These are phyloP conservation scores for Lateolabrax maculatus DNA, from an alignment of 2,797 vertebrate genomes.

Conservation along the genomic window DNA sequence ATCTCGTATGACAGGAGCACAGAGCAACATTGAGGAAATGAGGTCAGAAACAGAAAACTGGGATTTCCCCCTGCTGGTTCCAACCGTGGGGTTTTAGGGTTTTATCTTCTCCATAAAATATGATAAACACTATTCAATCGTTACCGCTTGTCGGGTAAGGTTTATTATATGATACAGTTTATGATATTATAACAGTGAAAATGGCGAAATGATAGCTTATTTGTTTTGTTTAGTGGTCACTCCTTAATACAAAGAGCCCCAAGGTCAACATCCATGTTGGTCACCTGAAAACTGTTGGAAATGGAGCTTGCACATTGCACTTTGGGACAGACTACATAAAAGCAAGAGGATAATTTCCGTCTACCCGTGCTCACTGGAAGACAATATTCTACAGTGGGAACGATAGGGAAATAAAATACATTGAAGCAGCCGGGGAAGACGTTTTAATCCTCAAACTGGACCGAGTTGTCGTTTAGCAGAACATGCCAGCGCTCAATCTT, in stretches of 20 bases:
- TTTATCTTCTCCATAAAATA: too few species aligned
- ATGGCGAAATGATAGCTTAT: neutral
- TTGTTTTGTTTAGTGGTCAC: neutral
- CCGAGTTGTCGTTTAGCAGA: conserved; percentile 90
- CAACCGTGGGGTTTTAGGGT: neutral
- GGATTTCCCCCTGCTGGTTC: conserved; percentile 17
- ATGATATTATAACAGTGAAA: conserved; percentile 4
- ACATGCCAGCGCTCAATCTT: conserved; percentile 97
- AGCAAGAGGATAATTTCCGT: conserved; percentile 1
- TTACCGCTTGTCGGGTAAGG: neutral
- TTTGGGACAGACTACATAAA: conserved; percentile 28
- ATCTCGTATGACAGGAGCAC: conserved; percentile 43
- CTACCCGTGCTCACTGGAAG: conserved; percentile 9
- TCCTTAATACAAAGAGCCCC: conserved; percentile 5
- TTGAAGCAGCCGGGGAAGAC: neutral
- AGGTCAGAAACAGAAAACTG: conserved; percentile 25
- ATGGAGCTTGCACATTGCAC: conserved; percentile 8
- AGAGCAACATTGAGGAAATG: conserved; percentile 4
- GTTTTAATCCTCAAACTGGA: conserved; percentile 89
- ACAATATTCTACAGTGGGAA: conserved; percentile 40
- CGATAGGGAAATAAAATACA: conserved; percentile 13
- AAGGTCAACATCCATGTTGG: conserved; percentile 45
- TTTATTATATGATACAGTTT: conserved; percentile 15
- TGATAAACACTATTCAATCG: conserved; percentile 17
- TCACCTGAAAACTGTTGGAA: conserved; percentile 37